Evolutionary conservation across 2,888 invertebrate genomes (phyloP), one percentile per base, ranked within the genome.

Genomic region (Nipponacmea schrenckii): DNA sequence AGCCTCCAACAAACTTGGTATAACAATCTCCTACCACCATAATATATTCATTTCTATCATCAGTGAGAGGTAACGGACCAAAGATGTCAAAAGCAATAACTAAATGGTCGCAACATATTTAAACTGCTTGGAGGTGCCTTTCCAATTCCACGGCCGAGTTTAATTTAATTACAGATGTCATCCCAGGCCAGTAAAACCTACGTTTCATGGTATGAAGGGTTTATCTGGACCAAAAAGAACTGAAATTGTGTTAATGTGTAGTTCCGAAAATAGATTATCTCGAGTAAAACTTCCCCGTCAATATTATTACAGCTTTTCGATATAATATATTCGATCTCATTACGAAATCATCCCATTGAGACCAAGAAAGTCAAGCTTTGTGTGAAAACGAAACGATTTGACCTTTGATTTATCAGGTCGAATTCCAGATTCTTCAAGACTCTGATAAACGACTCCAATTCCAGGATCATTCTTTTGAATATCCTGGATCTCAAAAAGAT

Each of bases 171-270:
- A 69, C 79, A 79, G 7, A 70, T n/a, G 39, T 74, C 73, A 77
- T 15, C n/a, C n/a, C n/a, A n/a, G n/a, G n/a, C n/a, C n/a, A n/a
- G n/a, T n/a, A n/a, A n/a, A n/a, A n/a, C n/a, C 75, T 63, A n/a
- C 66, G 14, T 39, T 72, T 63, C 5, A 76, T 71, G 14, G 50
- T 27, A 31, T 71, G 63, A 14, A 72, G 26, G 12, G 76, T 76
- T 31, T 68, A 50, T 78, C 74, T 39, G 74, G 66, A 15, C 78
- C 76, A 27, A 76, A 71, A 65, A 75, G 78, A 45, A 69, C 74
- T 27, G 74, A 73, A 26, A 68, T 74, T 7, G 62, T 50, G 44
- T 46, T 68, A n/a, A 17, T 24, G 56, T 78, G 77, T 24, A 75
- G 27, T n/a, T n/a, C n/a, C n/a, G n/a, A n/a, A n/a, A n/a, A n/a